Evolutionary conservation across 2,113 vertebrate species (phyloP), one percentile per base, ranked within the genome.

Genomic region (Pituophis catenifer): DNA sequence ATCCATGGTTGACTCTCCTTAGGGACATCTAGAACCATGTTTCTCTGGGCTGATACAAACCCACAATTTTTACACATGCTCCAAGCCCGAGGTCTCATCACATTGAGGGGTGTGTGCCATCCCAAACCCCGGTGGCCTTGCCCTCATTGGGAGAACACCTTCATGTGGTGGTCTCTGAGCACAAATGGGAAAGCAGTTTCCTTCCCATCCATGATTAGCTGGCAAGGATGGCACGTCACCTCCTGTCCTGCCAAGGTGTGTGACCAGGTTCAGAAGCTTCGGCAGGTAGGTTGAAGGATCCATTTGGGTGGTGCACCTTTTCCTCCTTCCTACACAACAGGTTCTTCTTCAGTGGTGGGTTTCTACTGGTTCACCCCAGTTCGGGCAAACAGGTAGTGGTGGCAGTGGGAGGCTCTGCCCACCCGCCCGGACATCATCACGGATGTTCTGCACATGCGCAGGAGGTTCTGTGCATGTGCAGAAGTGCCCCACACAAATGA

Each of bases 401-500:
- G 2, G 38, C 1, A 0, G 44, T 0, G 4, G 44, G 3, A 3
- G 44, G 0, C 4, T 48, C 44, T 5, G 44, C 44, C 44, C 44
- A 1, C 38, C 38, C 38, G 2, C 38, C 44, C 44, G 44, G 44
- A 48, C 44, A 48, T 48, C 44, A 48, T 48, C 44, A 48, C 4
- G 44, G 44, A 48, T 3, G 4, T 3, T 48, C 44, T 48, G 48
- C 0, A 0, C 48, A 7, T 50, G 48, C 6, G 48, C 48, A 50
- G 48, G 48, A 48, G 44, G 44, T 48, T 48, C 44, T 48, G 44
- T 48, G 44, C 44, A 48, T 48, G 44, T 48, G 44, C 44, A 48
- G 44, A 48, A 48, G 44, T 0, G 44, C 44, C 4, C 44, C 44
- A 1, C 44, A 0, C 0, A 0, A 48, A 48, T 3, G 44, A 48